Evolutionary conservation across 2,113 vertebrate genomes (phyloP).

Genomic region (Bambusicola thoracicus): DNA sequence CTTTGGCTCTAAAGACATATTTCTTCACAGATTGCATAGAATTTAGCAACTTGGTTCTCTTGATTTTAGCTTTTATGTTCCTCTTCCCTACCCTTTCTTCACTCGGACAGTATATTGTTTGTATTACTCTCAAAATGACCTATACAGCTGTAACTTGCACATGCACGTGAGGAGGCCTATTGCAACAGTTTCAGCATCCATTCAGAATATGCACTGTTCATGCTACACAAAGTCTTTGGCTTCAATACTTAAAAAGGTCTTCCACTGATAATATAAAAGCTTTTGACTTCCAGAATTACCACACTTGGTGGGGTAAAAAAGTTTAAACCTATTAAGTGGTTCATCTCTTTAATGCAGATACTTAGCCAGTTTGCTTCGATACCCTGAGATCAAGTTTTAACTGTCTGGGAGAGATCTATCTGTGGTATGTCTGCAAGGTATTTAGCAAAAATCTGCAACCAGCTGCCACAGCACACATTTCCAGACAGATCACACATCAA

Average conservation of each 20-base stretch:
- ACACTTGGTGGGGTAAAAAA: neutral
- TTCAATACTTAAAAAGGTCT: neutral
- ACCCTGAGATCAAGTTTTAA: neutral
- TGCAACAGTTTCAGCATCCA: neutral
- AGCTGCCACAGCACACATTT: neutral
- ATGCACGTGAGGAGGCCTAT: neutral
- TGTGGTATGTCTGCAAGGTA: neutral
- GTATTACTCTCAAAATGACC: no score
- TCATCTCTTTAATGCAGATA: neutral
- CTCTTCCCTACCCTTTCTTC: neutral
- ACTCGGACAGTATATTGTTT: neutral
- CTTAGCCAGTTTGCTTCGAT: neutral
- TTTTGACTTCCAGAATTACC: neutral
- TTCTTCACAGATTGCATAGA: conserved; percentile 39
- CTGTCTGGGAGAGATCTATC: neutral
- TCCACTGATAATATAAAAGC: neutral
- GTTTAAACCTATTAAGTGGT: neutral
- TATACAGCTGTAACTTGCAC: neutral
- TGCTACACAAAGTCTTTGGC: neutral
- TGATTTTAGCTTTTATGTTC: neutral
- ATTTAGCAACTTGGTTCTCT: neutral
- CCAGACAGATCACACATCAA: neutral
- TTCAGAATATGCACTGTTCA: accelerated
- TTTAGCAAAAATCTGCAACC: neutral
- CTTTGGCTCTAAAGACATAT: conserved; percentile 48